Conservation (phyloP, 2,797 vertebrate species). For the Aphelocoma californica region DNA sequence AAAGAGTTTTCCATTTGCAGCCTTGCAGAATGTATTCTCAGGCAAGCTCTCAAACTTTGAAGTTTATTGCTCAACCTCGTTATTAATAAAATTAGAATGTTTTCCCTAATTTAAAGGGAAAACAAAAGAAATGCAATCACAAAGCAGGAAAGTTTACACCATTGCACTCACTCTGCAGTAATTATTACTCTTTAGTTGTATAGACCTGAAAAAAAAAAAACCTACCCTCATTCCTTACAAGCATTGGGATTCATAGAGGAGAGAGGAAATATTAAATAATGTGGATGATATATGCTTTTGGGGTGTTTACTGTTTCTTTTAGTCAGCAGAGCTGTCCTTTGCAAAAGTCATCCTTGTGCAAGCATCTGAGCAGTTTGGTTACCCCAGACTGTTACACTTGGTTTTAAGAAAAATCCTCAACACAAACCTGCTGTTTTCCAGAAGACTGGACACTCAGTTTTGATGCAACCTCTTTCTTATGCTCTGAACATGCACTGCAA, state of each 20-base stretch:
- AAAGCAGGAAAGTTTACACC: not conserved
- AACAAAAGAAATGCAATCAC: not conserved
- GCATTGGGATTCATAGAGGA: not conserved
- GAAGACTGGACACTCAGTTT: not conserved
- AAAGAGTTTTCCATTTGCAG: not conserved
- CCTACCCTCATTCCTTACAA: not conserved
- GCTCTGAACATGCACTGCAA: not conserved
- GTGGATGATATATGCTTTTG: accelerated
- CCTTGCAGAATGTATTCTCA: not conserved
- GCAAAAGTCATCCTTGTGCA: not conserved
- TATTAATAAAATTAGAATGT: not conserved
- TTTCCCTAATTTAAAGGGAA: not conserved
- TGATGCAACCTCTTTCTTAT: not conserved
- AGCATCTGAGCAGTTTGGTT: not conserved
- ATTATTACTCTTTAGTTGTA: not conserved
- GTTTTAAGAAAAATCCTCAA: not conserved
- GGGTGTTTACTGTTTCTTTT: not conserved
- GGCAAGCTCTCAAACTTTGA: not conserved
- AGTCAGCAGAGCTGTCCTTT: not conserved
- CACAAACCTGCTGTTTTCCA: not conserved
- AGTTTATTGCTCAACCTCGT: not conserved
- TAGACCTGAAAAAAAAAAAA: not conserved
- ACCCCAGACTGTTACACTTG: not conserved
- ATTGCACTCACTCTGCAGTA: not conserved
- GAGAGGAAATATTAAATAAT: not conserved